Evolutionary conservation across 2,797 vertebrate species (phyloP).

Genomic region (Glyptemys insculpta): DNA sequence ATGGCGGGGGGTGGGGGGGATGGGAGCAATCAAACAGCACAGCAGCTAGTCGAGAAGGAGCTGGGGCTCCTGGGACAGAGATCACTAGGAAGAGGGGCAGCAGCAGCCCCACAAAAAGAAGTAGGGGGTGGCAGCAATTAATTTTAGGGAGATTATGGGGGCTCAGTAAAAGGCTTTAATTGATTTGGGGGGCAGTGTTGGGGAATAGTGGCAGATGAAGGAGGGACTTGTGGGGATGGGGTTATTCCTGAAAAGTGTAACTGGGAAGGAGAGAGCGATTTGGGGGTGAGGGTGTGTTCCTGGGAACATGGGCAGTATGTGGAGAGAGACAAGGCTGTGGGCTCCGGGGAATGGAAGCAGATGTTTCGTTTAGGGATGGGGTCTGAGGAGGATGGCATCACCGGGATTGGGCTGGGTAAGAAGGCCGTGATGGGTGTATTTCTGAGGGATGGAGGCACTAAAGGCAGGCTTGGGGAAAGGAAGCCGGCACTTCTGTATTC

Average conservation of each 20-base stretch:
- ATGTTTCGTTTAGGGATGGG: neutral
- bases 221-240: neutral
- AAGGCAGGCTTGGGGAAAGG: neutral
- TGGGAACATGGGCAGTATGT: neutral
- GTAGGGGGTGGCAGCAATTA: neutral
- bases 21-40: no score
- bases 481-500: neutral
- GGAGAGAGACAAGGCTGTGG: neutral
- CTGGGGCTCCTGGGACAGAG: no score
- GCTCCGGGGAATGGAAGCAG: neutral
- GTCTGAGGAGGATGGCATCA: neutral
- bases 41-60: no score
- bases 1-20: rapidly evolving
- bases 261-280: neutral
- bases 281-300: neutral
- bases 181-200: neutral
- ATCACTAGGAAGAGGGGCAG: neutral
- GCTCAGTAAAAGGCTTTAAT: neutral
- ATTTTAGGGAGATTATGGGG: neutral
- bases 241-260: neutral
- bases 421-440: neutral
- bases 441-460: neutral
- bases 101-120: neutral
- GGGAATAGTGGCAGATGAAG: neutral
- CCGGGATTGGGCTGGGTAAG: neutral